Conservation (phyloP, 2,113 vertebrate species). For the Eulemur macaco region DNA sequence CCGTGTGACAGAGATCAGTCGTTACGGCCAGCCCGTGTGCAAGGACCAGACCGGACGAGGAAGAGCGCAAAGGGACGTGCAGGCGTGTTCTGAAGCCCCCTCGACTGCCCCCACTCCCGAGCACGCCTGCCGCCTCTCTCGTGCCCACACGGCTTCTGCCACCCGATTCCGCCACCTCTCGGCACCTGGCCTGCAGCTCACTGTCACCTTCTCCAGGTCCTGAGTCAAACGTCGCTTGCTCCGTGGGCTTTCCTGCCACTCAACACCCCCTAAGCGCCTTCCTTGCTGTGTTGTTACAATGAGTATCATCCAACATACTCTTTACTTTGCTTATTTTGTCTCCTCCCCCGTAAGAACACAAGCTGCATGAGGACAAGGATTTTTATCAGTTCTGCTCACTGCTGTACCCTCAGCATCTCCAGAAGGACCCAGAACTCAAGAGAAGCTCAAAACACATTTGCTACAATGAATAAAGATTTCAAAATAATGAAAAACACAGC, state of each 20-base stretch:
- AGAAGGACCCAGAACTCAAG: background rate
- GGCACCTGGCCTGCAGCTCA: background rate
- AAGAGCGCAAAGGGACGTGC: background rate
- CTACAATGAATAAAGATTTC: background rate
- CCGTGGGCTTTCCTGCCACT: background rate
- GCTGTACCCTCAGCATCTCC: background rate
- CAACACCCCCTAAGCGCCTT: background rate
- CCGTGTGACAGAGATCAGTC: too few species aligned
- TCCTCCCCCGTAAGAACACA: background rate
- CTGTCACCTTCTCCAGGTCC: background rate
- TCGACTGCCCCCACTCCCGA: background rate
- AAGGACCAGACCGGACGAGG: background rate
- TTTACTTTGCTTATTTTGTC: background rate
- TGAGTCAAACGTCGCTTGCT: background rate
- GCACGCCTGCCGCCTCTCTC: background rate
- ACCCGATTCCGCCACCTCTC: background rate
- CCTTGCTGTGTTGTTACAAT: background rate
- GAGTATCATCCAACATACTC: background rate
- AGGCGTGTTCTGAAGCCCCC: background rate
- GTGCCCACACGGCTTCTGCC: background rate
- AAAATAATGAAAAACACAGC: background rate
- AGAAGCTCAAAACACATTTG: background rate
- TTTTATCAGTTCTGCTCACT: background rate
- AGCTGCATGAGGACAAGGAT: background rate
- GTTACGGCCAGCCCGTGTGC: too few species aligned